Evolutionary conservation across 1,140 invertebrate genomes (phyloP), one percentile per base, ranked within the genome.

Genomic region (Lasioglossum baleicum): DNA sequence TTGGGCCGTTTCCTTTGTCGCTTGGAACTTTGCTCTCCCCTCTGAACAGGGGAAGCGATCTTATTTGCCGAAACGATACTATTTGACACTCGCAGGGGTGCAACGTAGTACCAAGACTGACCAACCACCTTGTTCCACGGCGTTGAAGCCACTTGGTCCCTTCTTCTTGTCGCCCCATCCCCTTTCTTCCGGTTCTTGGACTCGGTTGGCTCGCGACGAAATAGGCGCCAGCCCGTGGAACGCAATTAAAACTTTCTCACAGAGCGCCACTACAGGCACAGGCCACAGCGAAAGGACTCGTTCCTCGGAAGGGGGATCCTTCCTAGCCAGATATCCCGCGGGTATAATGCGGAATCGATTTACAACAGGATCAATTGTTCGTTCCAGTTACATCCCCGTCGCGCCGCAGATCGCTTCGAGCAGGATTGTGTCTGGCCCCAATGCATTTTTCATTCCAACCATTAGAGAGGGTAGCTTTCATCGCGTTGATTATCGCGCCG

Each of bases 241-340:
- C 87, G 88, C 88, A 90, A 90, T 90, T 90, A 90, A 90, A 90
- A 90, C 85, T 90, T 90, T 89, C 86, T 83, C 84, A 88, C 87
- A 82, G 83, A 83, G 67, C 70, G 78, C 26, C 78, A 60, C 56
- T n/a, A 53, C 76, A 31, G n/a, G 56, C 67, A 71, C 72, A 3
- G 35, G 35, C 35, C 35, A 2, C 35, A 73, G 68, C 64, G 81
- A 83, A 75, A 83, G 79, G 64, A 85, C 83, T 79, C 72, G 81
- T 76, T 26, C 26, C 26, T 60, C 15, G 44, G 67, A 75, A 65
- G 51, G 53, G 40, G 68, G 73, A 81, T 81, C 53, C 60, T 17
- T 53, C 15, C 31, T 31, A 22, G 40, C 15, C 42, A 26, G 42
- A 53, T 15, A 35, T 70, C 65, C 75, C 75, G 7, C 7, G 63